These are phyloP conservation scores for Haliclona indistincta DNA, from an alignment of 37 sponge, comb jelly and placozoan genomes.

Conservation along the genomic window DNA sequence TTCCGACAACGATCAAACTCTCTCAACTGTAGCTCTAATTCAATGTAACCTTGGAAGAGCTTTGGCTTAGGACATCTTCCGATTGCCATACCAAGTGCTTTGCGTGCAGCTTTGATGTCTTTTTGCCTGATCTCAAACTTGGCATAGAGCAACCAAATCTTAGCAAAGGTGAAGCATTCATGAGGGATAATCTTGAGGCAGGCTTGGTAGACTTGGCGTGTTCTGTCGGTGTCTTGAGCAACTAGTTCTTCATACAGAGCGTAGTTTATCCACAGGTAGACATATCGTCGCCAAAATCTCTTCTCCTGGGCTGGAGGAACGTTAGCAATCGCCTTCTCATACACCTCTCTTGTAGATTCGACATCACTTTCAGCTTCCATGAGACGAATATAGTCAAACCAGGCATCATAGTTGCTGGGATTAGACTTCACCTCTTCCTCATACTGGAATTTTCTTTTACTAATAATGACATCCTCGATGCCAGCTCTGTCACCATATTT, in stretches of 20 bases:
- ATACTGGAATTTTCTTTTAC: slow-evolving; percentile 92
- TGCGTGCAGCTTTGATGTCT: slow-evolving; percentile 82
- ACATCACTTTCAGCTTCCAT: slow-evolving; percentile 77
- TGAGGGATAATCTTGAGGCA: slow-evolving; percentile 92
- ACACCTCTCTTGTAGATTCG: slow-evolving; percentile 89
- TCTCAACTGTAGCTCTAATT: slow-evolving; percentile 93
- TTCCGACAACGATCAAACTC: slow-evolving; percentile 97
- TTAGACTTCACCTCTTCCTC: slow-evolving; percentile 94
- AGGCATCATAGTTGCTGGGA: slow-evolving; percentile 95
- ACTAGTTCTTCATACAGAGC: slow-evolving; percentile 95
- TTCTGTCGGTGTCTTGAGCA: slow-evolving; percentile 82
- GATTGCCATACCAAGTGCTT: slow-evolving; percentile 89
- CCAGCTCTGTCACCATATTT: slow-evolving; percentile 90
- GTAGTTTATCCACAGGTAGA: slow-evolving; percentile 99
- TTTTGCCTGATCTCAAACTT: slow-evolving; percentile 96
- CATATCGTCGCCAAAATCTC: slow-evolving; percentile 91
- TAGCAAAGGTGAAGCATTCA: slow-evolving; percentile 95
- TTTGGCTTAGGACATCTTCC: slow-evolving; percentile 97
- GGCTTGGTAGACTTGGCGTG: slow-evolving; percentile 90
- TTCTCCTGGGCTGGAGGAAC: slow-evolving; percentile 92
- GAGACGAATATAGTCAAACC: slow-evolving; percentile 96
- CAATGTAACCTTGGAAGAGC: slow-evolving; percentile 94
- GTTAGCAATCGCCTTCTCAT: slow-evolving; percentile 96
- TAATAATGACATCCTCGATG: slow-evolving; percentile 93
- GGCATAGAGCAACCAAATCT: slow-evolving; percentile 96